These are phyloP conservation scores for Euleptes europaea DNA, from an alignment of 2,113 vertebrate species.

Conservation along the genomic window DNA sequence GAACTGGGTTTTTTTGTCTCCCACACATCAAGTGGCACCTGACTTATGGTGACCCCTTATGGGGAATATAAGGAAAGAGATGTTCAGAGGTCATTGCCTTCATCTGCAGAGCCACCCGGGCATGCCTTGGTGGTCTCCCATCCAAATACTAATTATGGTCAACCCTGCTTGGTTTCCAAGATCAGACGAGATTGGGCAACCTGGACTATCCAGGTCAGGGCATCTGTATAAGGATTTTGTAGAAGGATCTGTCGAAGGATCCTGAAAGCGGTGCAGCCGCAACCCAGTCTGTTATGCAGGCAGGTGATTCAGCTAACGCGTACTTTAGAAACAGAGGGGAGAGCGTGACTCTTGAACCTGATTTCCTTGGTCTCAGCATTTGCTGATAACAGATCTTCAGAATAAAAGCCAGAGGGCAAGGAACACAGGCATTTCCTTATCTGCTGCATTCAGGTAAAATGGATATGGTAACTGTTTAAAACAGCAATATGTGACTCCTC, in stretches of 20 bases:
- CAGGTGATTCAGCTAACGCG: not conserved
- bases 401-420: not conserved
- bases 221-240: not conserved
- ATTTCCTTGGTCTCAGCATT: not conserved
- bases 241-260: not conserved
- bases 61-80: too few relatives aligned
- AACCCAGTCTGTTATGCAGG: accelerated
- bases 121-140: too few relatives aligned
- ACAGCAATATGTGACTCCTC: not conserved
- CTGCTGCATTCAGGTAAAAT: not conserved
- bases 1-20: constrained; percentile 1
- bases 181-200: too few relatives aligned
- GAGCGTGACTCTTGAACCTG: not conserved
- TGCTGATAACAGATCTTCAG: not conserved
- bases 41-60: too few relatives aligned
- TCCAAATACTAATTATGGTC: too few relatives aligned
- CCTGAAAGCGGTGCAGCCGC: not conserved
- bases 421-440: not conserved
- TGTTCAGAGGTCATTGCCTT: too few relatives aligned
- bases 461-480: not conserved
- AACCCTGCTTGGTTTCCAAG: too few relatives aligned
- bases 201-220: too few relatives aligned
- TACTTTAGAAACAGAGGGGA: accelerated
- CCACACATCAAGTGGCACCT: too few relatives aligned
- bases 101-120: too few relatives aligned